Conservation (phyloP, 2,888 invertebrate species). For the Meteorus cinctellus region DNA sequence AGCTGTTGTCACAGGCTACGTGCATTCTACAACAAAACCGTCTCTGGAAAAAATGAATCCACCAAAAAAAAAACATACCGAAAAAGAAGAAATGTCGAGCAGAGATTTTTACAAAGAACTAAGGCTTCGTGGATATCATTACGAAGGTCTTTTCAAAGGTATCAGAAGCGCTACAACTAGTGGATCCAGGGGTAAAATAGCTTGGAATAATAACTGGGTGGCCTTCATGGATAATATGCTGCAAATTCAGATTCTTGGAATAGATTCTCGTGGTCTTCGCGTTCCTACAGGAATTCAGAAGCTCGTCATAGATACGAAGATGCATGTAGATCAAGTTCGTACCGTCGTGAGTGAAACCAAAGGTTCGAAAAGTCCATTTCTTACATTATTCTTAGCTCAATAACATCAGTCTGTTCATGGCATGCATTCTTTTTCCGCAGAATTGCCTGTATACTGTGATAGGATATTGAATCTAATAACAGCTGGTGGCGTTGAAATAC, state of each 20-base stretch:
- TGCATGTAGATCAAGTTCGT: slow-evolving; percentile 66
- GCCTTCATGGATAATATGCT: slow-evolving; percentile 82
- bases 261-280: slow-evolving; percentile 73
- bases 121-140: slow-evolving; percentile 76
- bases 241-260: slow-evolving; percentile 76
- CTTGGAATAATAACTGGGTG: slow-evolving; percentile 81
- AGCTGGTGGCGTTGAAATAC: slow-evolving; percentile 78
- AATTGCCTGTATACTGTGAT: slow-evolving; percentile 70
- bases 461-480: slow-evolving; percentile 70
- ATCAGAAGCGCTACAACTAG: slow-evolving; percentile 73
- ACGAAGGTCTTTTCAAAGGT: slow-evolving; percentile 75
- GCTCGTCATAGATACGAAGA: slow-evolving; percentile 76
- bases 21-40: slow-evolving; percentile 76
- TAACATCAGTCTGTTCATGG: neutral
- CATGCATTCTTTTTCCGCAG: slow-evolving; percentile 57
- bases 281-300: slow-evolving; percentile 78
- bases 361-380: slow-evolving; percentile 55
- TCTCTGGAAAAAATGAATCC: slow-evolving; percentile 61
- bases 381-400: too few species aligned
- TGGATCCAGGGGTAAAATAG: slow-evolving; percentile 69
- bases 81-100: slow-evolving; percentile 50
- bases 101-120: slow-evolving; percentile 68
- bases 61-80: slow-evolving; percentile 13
- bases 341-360: slow-evolving; percentile 56
- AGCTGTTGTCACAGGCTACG: slow-evolving; percentile 82